phyloP scores from a whole-genome alignment of 2,888 invertebrate species.

The Tipula unca region DNA sequence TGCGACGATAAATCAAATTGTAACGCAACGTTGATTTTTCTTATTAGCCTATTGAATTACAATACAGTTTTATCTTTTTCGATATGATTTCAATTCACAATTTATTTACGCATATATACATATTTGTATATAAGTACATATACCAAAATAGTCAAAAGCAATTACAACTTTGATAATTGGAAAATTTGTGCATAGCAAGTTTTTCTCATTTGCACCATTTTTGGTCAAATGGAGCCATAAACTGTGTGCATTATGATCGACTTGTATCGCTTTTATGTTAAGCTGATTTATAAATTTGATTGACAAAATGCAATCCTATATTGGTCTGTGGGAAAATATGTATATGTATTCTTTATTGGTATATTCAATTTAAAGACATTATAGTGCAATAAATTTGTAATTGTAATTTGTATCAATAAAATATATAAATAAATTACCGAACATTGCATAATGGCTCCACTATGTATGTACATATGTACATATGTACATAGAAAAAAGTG shows the following conservation, averaged over 20 bases:
- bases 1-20: not conserved
- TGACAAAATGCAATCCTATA: not conserved
- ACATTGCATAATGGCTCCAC: not conserved
- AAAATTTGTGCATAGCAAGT: not conserved
- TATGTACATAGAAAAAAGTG: not conserved
- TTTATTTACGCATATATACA: not conserved
- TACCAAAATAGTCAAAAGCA: not conserved
- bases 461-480: not conserved
- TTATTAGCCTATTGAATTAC: not conserved
- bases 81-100: too few relatives aligned
- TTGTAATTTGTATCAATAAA: conserved; percentile 8
- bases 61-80: not conserved
- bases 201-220: not conserved
- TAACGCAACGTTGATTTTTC: not conserved
- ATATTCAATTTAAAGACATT: not conserved
- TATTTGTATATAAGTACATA: not conserved
- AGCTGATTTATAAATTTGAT: not conserved
- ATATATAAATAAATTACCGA: not conserved
- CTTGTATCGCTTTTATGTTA: not conserved
- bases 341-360: not conserved
- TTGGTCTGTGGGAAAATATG: not conserved
- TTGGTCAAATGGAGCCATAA: not conserved
- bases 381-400: not conserved
- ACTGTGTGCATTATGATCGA: not conserved
- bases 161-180: not conserved